Evolutionary conservation across 2,797 vertebrate genomes (phyloP), one percentile per base, ranked within the genome.

Genomic region (Chromobotia macracanthus): DNA sequence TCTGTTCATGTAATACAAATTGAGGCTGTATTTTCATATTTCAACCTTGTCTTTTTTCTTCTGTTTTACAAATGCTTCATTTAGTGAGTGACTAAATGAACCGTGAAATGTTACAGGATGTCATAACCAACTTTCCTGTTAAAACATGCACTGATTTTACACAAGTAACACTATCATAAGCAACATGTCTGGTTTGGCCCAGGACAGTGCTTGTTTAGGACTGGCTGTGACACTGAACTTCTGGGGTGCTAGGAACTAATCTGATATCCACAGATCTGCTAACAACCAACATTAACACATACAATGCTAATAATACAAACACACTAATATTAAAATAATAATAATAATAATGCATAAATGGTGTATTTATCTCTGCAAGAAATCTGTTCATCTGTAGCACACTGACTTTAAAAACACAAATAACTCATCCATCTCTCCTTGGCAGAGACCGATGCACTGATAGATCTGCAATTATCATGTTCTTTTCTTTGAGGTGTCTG

Each of bases 381-480:
- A 44, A 44, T 44, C 35, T 38, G 35, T 38, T 38, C 35, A 38
- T 38, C 35, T 38, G 35, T 38, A 5, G 31, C 41, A 44, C 41
- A 44, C 31, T 31, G 31, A 31, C 31, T 31, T 31, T 5, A 31
- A 31, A 31, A 31, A 31, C 31, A 31, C 31, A 93, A 92, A 94
- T 93, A 94, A 91, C 89, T 85, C 89, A 87, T 91, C 87, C 83
- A 89, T 92, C 91, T 91, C 87, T 85, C 77, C 16, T 90, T 89
- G 85, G 84, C 87, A 88, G 91, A 90, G 90, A 91, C 90, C 89
- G 84, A 73, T 76, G 53, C 72, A 69, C 80, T 80, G 77, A 65
- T 81, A 87, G 87, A 89, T 87, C 88, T 89, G 90, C 90, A 90
- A 92, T 91, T 93, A 93, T 93, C 92, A 93, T 89, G 90, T 82